Evolutionary conservation across 2,113 vertebrate genomes (phyloP).

Genomic region (Oncorhynchus kisutch): DNA sequence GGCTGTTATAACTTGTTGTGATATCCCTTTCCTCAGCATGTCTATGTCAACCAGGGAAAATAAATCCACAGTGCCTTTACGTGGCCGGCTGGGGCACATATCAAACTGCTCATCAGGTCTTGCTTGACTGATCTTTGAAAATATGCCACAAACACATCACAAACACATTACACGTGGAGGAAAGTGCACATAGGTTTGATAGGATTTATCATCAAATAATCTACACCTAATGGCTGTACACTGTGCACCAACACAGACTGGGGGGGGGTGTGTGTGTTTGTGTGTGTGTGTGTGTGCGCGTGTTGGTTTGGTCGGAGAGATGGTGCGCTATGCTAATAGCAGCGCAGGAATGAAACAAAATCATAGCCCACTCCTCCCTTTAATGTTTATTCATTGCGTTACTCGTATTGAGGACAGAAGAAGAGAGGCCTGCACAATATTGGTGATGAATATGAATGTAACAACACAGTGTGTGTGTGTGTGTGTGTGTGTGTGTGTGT

Average conservation of each 20-base stretch:
- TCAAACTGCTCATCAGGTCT: no score
- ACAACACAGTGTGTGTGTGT: slow-evolving; percentile 14
- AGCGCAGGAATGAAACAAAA: slow-evolving; percentile 21
- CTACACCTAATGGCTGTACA: slow-evolving; percentile 49
- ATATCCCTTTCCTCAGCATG: no score
- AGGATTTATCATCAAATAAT: slow-evolving; percentile 54
- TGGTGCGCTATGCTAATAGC: slow-evolving; percentile 40
- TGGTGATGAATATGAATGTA: slow-evolving; percentile 43
- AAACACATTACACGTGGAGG: slow-evolving; percentile 20
- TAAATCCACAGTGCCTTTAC: no score
- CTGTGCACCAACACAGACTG: slow-evolving; percentile 23
- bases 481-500: slow-evolving; percentile 7
- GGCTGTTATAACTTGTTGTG: no score
- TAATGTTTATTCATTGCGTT: slow-evolving; percentile 26
- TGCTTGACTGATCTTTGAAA: no score
- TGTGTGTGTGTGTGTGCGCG: neutral
- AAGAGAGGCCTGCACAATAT: neutral
- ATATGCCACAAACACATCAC: no score
- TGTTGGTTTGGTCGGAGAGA: slow-evolving; percentile 12
- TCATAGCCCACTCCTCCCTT: slow-evolving; percentile 33
- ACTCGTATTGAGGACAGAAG: slow-evolving; percentile 7
- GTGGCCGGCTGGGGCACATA: no score
- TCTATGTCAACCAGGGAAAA: no score
- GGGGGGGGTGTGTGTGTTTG: neutral
- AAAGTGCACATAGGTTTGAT: neutral